Conservation (phyloP, 2,888 invertebrate genomes). For the Idaea aversata region DNA sequence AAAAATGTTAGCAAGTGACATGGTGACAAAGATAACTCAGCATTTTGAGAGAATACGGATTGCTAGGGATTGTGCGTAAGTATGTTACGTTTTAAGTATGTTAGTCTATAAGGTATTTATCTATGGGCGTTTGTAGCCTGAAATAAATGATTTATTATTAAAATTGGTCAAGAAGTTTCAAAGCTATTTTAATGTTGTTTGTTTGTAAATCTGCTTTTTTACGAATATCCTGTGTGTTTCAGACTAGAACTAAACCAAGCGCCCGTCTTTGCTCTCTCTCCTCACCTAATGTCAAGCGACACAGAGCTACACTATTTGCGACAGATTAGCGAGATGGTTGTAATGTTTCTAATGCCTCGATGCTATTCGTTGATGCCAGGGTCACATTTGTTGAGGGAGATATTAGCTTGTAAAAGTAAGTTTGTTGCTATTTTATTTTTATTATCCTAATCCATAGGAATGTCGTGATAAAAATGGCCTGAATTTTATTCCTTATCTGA, state of each 20-base stretch:
- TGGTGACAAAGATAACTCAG: constrained; percentile 88
- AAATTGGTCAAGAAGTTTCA: not conserved
- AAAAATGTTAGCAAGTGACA: constrained; percentile 89
- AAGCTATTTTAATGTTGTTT: too few species aligned
- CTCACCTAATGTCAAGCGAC: constrained; percentile 86
- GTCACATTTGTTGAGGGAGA: constrained; percentile 90
- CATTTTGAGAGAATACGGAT: constrained; percentile 93
- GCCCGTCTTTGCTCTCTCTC: constrained; percentile 86
- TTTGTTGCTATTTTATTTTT: constrained; percentile 15
- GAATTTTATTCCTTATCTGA: too few species aligned
- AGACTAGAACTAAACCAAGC: constrained; percentile 82
- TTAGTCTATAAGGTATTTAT: too few species aligned
- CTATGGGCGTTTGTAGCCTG: too few species aligned
- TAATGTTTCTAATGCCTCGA: constrained; percentile 89
- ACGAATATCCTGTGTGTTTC: too few species aligned
- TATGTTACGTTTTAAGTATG: constrained; percentile 40
- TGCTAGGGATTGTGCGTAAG: constrained; percentile 87
- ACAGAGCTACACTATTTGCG: constrained; percentile 90
- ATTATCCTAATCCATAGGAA: too few species aligned
- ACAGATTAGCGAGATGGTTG: constrained; percentile 89
- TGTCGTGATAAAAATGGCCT: too few species aligned
- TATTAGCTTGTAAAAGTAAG: constrained; percentile 91
- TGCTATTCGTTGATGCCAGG: constrained; percentile 89
- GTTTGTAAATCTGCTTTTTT: too few species aligned
- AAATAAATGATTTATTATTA: not conserved